These are phyloP conservation scores for Eospalax fontanierii DNA, from an alignment of 2,797 vertebrate genomes.

Conservation along the genomic window DNA sequence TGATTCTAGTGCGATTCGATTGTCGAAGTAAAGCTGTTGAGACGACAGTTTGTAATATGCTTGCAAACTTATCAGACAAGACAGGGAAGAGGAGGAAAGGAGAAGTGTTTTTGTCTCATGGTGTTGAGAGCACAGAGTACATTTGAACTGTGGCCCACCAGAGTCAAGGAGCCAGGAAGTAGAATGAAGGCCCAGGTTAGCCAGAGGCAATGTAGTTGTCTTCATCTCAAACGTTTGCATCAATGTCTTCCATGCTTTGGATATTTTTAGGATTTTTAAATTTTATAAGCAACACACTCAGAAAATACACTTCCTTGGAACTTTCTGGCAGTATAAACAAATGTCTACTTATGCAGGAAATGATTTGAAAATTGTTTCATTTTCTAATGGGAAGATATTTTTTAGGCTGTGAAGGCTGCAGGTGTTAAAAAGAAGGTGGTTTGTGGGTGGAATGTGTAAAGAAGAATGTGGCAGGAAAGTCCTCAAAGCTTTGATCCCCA, in stretches of 20 bases:
- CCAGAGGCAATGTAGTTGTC: neutral
- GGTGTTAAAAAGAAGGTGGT: conserved; percentile 47
- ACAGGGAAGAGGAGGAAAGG: neutral
- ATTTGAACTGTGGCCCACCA: neutral
- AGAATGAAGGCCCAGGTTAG: neutral
- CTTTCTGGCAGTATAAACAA: conserved; percentile 72
- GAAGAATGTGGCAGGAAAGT: conserved; percentile 24
- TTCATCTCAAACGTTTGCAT: neutral
- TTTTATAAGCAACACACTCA: conserved; percentile 46
- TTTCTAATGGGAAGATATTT: conserved; percentile 62
- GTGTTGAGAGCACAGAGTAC: neutral
- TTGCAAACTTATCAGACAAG: conserved; percentile 71
- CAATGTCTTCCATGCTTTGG: neutral
- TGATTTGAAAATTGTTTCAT: conserved; percentile 59
- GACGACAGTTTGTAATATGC: conserved; percentile 72
- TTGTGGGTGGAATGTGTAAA: neutral
- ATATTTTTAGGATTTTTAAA: conserved; percentile 64
- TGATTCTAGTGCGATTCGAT: conserved; percentile 42
- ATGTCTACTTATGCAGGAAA: conserved; percentile 64
- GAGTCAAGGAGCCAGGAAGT: neutral
- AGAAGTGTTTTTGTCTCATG: neutral
- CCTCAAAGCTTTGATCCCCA: neutral
- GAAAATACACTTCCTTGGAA: conserved; percentile 67
- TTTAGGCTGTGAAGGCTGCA: conserved; percentile 50
- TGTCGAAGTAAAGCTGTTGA: conserved; percentile 69